Conservation (phyloP, 2,888 invertebrate species). For the Lottia scabra region DNA sequence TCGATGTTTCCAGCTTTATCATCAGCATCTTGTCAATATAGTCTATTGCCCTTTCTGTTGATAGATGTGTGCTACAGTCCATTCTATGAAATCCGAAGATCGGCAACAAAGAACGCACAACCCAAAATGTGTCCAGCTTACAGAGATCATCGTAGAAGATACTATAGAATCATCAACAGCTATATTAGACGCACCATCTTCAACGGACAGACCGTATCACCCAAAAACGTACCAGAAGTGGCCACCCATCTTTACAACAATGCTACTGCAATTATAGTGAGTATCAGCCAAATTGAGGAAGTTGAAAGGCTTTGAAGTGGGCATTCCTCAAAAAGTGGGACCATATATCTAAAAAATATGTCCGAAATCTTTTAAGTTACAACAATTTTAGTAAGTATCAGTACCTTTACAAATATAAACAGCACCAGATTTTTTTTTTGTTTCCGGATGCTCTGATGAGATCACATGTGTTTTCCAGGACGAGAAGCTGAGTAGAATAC, state of each 20-base stretch:
- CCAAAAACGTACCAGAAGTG: conserved; percentile 11
- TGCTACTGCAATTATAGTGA: conserved; percentile 29
- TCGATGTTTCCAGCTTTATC: too few species aligned
- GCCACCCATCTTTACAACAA: conserved; percentile 23
- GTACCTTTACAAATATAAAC: too few species aligned
- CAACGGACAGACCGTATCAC: not conserved
- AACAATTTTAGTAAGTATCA: too few species aligned
- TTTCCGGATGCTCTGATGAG: too few species aligned
- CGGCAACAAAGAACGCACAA: not conserved
- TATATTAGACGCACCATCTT: conserved; percentile 17
- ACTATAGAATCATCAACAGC: conserved; percentile 19
- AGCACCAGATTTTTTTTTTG: not conserved
- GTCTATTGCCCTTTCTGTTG: not conserved
- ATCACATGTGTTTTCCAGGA: conserved; percentile 42
- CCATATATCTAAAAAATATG: too few species aligned
- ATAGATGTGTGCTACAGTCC: not conserved
- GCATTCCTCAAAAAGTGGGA: too few species aligned
- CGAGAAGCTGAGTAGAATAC: conserved; percentile 37
- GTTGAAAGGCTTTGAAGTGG: too few species aligned
- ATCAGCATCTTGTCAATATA: too few species aligned
- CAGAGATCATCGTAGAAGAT: conserved; percentile 9
- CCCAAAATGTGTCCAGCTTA: conserved; percentile 1
- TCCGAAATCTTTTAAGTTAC: too few species aligned
- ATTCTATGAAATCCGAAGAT: not conserved
- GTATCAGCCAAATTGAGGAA: too few species aligned